Evolutionary conservation across 1,140 invertebrate species (phyloP).

Genomic region (Drosophila tsacasi): DNA sequence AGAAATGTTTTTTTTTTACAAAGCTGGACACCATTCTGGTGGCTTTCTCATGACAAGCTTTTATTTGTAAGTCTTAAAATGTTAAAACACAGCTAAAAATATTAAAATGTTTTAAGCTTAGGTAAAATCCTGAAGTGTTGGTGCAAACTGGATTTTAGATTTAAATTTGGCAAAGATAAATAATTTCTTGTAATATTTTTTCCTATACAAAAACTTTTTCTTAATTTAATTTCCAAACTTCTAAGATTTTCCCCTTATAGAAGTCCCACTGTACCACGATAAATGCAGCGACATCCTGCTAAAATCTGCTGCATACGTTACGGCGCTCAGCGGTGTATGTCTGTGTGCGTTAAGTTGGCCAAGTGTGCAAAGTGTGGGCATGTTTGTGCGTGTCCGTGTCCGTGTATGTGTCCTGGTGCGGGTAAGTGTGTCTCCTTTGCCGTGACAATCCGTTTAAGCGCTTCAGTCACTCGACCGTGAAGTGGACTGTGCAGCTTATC

Average conservation of each 20-base stretch:
- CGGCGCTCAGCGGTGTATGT: conserved; percentile 35
- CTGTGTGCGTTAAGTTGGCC: conserved; percentile 24
- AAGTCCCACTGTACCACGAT: conserved; percentile 2
- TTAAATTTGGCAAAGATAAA: too few relatives aligned
- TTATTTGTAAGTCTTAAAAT: too few relatives aligned
- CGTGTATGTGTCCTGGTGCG: conserved; percentile 23
- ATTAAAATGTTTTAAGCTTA: too few relatives aligned
- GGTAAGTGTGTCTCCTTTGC: conserved; percentile 41
- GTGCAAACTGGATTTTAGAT: too few relatives aligned
- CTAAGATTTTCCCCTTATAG: too few relatives aligned
- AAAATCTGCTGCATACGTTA: conserved; percentile 75
- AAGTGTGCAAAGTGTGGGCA: conserved; percentile 22
- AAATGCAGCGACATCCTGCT: conserved; percentile 37
- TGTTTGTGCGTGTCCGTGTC: conserved; percentile 28
- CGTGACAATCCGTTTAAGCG: conserved; percentile 63
- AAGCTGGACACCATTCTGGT: too few relatives aligned
- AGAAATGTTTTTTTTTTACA: too few relatives aligned
- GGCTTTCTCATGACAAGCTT: too few relatives aligned
- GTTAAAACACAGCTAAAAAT: too few relatives aligned
- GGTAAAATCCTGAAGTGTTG: too few relatives aligned
- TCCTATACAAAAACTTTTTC: too few relatives aligned
- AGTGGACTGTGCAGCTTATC: conserved; percentile 46
- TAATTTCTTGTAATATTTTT: too few relatives aligned
- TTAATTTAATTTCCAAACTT: not conserved
- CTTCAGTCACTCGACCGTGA: conserved; percentile 49